Percentiles rank a stretch among this genome's conserved stretches.
Evolutionary conservation across 2,113 vertebrate genomes (phyloP).

Genomic region (Pionites leucogaster): DNA sequence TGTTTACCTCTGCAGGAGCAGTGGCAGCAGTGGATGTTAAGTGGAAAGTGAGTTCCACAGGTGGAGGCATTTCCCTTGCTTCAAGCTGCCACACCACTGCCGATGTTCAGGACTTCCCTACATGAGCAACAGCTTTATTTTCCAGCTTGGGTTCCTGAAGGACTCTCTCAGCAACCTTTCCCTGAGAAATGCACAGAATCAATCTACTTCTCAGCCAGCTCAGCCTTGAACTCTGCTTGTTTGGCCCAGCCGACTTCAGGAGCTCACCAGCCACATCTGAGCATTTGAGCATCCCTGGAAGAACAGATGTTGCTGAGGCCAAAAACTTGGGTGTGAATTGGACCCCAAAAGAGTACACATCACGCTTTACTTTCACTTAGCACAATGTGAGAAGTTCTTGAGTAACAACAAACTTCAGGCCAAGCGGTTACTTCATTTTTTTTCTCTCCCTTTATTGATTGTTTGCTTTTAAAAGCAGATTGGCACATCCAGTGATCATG

Average conservation of each 20-base stretch:
- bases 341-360: neutral
- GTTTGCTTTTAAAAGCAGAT: slow-evolving; percentile 16
- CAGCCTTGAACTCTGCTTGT: neutral
- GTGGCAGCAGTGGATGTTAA: neutral
- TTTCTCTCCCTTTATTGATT: neutral
- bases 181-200: neutral
- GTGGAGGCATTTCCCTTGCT: neutral
- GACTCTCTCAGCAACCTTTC: neutral
- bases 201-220: neutral
- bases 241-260: neutral
- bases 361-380: neutral
- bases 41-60: neutral
- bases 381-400: neutral
- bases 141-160: neutral
- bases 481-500: neutral
- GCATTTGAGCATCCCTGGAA: neutral
- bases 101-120: neutral
- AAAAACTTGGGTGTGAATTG: neutral
- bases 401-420: neutral
- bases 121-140: neutral
- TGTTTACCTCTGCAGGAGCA: neutral
- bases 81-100: neutral
- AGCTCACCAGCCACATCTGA: neutral
- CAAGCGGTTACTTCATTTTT: slow-evolving; percentile 6
- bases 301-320: neutral